Conservation (phyloP, 1,140 invertebrate genomes). For the Anadara kagoshimensis region DNA sequence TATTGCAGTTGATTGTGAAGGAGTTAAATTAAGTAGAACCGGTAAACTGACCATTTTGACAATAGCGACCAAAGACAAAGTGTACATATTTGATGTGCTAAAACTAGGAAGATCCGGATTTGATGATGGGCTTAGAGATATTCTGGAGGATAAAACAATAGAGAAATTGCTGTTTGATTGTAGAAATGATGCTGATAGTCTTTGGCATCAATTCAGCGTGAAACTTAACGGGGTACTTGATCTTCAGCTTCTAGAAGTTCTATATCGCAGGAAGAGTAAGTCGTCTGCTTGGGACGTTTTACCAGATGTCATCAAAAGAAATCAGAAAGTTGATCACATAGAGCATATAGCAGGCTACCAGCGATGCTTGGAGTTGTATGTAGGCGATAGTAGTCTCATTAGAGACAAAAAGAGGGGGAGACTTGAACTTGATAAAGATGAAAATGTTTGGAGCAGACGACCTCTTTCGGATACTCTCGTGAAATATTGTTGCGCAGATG, state of each 20-base stretch:
- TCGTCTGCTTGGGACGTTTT: no score
- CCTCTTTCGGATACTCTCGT: no score
- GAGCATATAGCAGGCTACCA: no score
- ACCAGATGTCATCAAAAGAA: no score
- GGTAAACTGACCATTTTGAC: conserved; percentile 12
- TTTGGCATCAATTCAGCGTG: conserved; percentile 9
- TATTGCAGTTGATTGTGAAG: conserved; percentile 26
- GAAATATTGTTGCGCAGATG: no score
- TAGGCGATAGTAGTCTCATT: no score
- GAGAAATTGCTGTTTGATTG: conserved; percentile 29
- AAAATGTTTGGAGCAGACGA: no score
- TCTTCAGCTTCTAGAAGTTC: conserved; percentile 13
- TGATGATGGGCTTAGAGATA: conserved; percentile 17
- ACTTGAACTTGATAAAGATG: no score
- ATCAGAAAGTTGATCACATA: no score
- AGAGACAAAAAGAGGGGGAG: no score
- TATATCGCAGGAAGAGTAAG: neutral
- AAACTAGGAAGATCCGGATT: conserved; percentile 10
- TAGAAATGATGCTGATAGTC: conserved; percentile 19
- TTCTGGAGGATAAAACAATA: conserved; percentile 7
- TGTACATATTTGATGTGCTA: conserved; percentile 17
- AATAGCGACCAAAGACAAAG: neutral
- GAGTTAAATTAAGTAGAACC: conserved; percentile 6
- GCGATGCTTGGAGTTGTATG: no score
- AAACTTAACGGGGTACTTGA: conserved; percentile 10